Base-by-base conservation (phyloP, 2,888 invertebrate genomes). In the Xanthia togata region DNA sequence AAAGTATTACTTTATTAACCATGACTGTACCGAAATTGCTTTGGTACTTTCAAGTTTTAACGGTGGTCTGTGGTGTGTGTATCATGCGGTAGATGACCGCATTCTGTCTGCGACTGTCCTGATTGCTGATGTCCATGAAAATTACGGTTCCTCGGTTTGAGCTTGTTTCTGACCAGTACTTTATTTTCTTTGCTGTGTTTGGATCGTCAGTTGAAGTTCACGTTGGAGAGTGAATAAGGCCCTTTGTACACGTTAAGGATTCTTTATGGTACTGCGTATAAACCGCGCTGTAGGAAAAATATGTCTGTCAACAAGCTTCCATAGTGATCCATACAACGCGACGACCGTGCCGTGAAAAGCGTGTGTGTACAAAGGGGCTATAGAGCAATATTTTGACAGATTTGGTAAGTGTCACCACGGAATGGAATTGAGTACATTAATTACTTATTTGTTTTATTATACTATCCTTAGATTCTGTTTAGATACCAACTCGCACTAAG, bases 1-100 rank as follows among this genome's bases (percentile, higher is more conserved):
- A 85, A 72, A 64, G 73, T 70, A 83, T 82, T 87, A 88, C 87
- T 90, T 91, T 90, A 90, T 89, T 88, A 88, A 90, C 85, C 78
- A 83, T 78, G 84, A 83, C 76, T 81, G 76, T 84, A 70, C 76
- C 73, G 17, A 87, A 91, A 91, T 86, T 78, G 84, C 86, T 79
- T 63, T 23, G 55, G 14, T 20, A 57, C 50, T 75, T 87, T 73
- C 65, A 85, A 88, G 84, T 88, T 90, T 77, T 70, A 70, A 86
- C 69, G 64, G 78, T 75, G 63, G 80, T 76, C 79, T 76, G 70
- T 81, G 63, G 80, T 76, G 80, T 76, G 70, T 81, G 84, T 88
- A 86, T 83, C 73, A 76, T 73, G 71, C 63, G 81, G 84, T 76
- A 55, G 57, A 57, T 31, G 68, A 72, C 77, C 87, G 59, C 80